phyloP scores from a whole-genome alignment of 1,140 invertebrate species.

The Micrasema minimum region DNA sequence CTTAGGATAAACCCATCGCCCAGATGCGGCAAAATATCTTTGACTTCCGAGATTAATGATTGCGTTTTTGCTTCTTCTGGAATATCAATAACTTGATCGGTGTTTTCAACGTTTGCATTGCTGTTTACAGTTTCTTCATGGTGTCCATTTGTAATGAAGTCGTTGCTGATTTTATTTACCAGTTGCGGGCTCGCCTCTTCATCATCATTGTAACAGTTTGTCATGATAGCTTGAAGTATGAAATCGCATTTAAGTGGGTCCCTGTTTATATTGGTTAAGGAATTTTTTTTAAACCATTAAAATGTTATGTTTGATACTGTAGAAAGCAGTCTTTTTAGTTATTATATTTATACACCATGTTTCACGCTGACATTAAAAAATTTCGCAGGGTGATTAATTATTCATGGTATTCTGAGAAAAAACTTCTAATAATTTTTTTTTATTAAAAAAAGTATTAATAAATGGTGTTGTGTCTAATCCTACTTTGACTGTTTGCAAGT shows the following conservation, averaged over 20 bases:
- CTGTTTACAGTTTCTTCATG: constrained; percentile 3
- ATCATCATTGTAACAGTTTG: constrained; percentile 48
- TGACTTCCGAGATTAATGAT: constrained; percentile 74
- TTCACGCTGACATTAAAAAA: too few relatives aligned
- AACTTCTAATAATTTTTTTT: too few relatives aligned
- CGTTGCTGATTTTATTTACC: background rate
- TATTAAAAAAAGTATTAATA: too few relatives aligned
- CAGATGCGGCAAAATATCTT: constrained; percentile 83
- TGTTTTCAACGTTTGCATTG: background rate
- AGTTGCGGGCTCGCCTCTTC: background rate
- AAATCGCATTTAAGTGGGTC: constrained; percentile 71
- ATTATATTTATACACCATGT: too few relatives aligned
- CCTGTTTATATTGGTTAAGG: constrained; percentile 58
- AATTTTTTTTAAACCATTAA: too few relatives aligned
- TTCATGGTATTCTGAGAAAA: too few relatives aligned
- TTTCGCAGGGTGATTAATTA: too few relatives aligned
- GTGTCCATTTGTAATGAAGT: constrained; percentile 41
- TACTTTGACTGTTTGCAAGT: too few relatives aligned
- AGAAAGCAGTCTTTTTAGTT: too few relatives aligned
- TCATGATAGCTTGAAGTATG: constrained; percentile 66
- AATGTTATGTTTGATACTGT: too few relatives aligned
- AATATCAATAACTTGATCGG: constrained; percentile 56
- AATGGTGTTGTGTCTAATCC: too few relatives aligned
- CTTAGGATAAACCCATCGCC: constrained; percentile 78
- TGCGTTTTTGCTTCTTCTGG: constrained; percentile 66